These are phyloP conservation scores for Muscina levida DNA, from an alignment of 2,888 invertebrate genomes.

Conservation along the genomic window DNA sequence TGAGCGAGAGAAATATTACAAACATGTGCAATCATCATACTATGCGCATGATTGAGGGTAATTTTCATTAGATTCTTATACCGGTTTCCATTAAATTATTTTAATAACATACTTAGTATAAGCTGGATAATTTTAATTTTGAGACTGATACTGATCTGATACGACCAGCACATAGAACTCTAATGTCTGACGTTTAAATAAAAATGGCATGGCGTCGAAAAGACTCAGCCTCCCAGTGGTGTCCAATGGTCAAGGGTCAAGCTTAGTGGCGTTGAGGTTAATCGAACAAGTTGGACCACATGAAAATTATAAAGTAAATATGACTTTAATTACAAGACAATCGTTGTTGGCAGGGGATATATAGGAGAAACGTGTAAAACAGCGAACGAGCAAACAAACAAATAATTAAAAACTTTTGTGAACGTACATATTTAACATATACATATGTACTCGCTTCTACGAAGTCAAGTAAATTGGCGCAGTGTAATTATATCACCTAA, in stretches of 20 bases:
- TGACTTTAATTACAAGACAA: conserved; percentile 19
- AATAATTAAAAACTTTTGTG: no score
- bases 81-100: conserved; percentile 28
- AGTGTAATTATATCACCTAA: background rate
- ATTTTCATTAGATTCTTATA: conserved; percentile 24
- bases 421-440: no score
- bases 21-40: background rate
- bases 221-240: conserved; percentile 50
- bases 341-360: background rate
- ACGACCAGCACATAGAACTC: no score
- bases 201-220: conserved; percentile 15
- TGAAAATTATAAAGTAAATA: conserved; percentile 38
- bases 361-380: background rate
- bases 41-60: background rate
- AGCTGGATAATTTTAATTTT: no score
- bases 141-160: no score
- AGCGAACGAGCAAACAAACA: no score
- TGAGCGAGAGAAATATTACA: conserved; percentile 8
- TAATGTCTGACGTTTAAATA: no score
- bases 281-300: conserved; percentile 63
- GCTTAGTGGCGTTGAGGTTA: conserved; percentile 65
- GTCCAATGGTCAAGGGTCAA: conserved; percentile 68
- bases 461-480: background rate
- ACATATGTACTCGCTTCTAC: no score
- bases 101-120: conserved; percentile 14